A percentile compares a stretch with the other conserved stretches of the same genome.
Conservation (phyloP, 2,888 invertebrate species). For the Drosophila paranaensis region DNA sequence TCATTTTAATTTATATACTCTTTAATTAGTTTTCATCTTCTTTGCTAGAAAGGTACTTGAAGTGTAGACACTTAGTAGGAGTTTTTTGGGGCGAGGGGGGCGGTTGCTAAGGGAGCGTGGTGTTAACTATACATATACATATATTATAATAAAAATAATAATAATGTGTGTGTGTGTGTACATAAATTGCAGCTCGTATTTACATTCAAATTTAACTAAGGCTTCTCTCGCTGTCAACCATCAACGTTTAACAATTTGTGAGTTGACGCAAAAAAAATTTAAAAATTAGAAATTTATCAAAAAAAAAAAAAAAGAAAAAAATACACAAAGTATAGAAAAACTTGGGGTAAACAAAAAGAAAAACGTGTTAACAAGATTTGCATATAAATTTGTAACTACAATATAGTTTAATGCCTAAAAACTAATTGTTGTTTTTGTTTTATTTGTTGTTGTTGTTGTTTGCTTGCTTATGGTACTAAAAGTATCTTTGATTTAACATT, state of each 20-base stretch:
- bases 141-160: neutral
- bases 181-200: conserved; percentile 34
- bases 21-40: conserved; percentile 16
- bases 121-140: conserved; percentile 4
- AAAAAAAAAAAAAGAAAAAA: conserved; percentile 7
- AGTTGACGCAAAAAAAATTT: conserved; percentile 15
- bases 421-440: conserved; percentile 43
- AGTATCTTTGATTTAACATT: conserved; percentile 74
- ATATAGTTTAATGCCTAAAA: conserved; percentile 35
- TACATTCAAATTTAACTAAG: conserved; percentile 50
- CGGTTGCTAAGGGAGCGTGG: neutral
- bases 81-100: neutral
- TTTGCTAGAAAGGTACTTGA: conserved; percentile 81
- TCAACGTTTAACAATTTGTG: conserved; percentile 21
- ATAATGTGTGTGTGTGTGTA: conserved; percentile 6
- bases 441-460: conserved; percentile 23
- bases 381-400: conserved; percentile 25
- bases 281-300: neutral
- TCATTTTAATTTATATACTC: conserved; percentile 8
- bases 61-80: conserved; percentile 75
- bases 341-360: conserved; percentile 17
- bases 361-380: conserved; percentile 36
- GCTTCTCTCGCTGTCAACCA: conserved; percentile 22
- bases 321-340: neutral
- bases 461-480: conserved; percentile 48